A percentile compares a stretch with the other conserved stretches of the same genome.
Conservation (phyloP, 2,113 vertebrate genomes). For the Haemorhous mexicanus region DNA sequence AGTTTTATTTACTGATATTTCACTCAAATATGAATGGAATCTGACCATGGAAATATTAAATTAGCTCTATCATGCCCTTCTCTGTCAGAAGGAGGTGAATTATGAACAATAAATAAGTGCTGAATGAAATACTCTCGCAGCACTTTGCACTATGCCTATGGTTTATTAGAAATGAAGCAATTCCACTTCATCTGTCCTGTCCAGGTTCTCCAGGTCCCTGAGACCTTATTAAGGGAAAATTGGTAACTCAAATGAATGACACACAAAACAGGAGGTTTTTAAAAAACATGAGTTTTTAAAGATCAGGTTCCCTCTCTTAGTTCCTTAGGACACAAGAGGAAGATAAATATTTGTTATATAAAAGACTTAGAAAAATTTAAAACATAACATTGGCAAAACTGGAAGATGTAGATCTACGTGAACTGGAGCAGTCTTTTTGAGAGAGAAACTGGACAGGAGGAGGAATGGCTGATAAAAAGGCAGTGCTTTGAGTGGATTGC, state of each 20-base stretch:
- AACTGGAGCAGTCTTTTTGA: neutral
- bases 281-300: neutral
- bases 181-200: conserved; percentile 30
- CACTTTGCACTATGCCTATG: neutral
- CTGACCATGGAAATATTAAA: conserved; percentile 48
- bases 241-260: neutral
- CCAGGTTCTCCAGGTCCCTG: conserved; percentile 5
- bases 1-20: conserved; percentile 72
- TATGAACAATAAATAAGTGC: conserved; percentile 46
- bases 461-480: neutral
- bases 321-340: neutral
- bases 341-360: neutral
- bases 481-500: neutral
- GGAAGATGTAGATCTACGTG: neutral
- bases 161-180: conserved; percentile 19
- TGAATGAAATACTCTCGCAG: conserved; percentile 9
- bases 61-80: conserved; percentile 61
- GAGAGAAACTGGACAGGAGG: neutral
- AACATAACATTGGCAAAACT: neutral
- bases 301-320: neutral
- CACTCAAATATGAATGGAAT: conserved; percentile 67
- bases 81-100: conserved; percentile 55
- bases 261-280: neutral
- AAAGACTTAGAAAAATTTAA: neutral
- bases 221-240: conserved; percentile 21